Percentiles rank a stretch among this genome's conserved stretches.
phyloP scores from a whole-genome alignment of 2,888 invertebrate species.

The Amblyteles armatorius region DNA sequence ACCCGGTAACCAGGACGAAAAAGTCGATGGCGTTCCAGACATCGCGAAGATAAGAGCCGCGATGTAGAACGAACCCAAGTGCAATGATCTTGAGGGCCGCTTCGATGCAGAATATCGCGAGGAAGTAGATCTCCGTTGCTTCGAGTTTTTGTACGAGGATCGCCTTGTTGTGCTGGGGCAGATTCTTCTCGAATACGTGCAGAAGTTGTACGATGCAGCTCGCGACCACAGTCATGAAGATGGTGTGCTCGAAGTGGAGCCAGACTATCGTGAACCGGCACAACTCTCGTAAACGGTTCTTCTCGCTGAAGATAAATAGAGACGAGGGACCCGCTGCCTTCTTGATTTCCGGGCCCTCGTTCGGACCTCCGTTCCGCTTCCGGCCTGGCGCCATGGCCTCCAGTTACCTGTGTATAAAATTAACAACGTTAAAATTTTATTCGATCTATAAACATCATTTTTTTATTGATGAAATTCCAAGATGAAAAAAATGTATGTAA shows the following conservation, averaged over 20 bases:
- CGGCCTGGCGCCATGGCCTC: constrained; percentile 83
- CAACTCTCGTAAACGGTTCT: constrained; percentile 98
- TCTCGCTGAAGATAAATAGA: constrained; percentile 99
- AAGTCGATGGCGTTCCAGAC: constrained; percentile 99
- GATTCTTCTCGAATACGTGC: constrained; percentile 99
- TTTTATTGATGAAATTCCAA: not conserved
- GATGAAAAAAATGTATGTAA: no score
- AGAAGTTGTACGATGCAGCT: constrained; percentile 96
- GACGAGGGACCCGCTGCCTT: constrained; percentile 92
- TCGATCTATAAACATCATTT: not conserved
- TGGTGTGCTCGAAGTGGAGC: constrained; percentile 99
- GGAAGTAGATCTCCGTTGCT: constrained; percentile 99
- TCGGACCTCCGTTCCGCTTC: constrained; percentile 83
- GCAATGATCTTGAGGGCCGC: constrained; percentile 99
- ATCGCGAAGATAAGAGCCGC: constrained; percentile 99
- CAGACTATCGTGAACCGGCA: constrained; percentile 99
- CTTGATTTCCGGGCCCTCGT: constrained; percentile 81
- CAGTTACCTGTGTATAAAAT: constrained; percentile 75
- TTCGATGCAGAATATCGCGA: constrained; percentile 99
- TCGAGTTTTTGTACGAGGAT: constrained; percentile 99
- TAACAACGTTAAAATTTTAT: not conserved
- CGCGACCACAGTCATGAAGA: constrained; percentile 99
- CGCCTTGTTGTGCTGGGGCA: constrained; percentile 99
- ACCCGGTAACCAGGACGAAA: constrained; percentile 99
- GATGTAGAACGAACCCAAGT: constrained; percentile 99